Conservation (phyloP, 2,888 invertebrate species). For the Galeopsomyia nigrocyanea region DNA sequence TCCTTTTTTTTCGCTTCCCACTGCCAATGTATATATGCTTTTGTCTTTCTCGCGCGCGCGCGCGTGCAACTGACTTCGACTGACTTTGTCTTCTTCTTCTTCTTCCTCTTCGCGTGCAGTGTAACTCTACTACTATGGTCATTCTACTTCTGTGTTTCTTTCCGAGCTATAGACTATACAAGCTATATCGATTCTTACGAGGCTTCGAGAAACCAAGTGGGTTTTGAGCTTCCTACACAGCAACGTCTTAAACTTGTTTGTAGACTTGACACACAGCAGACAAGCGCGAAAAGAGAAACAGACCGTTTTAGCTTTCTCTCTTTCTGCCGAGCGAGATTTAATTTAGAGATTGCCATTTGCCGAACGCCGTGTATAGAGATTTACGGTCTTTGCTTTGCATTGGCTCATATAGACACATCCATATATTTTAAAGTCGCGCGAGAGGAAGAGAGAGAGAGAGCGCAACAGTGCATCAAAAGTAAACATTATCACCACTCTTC, state of each 20-base stretch:
- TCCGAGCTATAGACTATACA: neutral
- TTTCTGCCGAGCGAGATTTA: slow-evolving; percentile 56
- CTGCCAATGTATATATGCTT: slow-evolving; percentile 26
- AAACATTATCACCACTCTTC: too few species aligned
- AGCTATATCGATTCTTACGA: too few species aligned
- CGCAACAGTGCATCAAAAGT: too few species aligned
- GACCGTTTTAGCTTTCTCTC: too few species aligned
- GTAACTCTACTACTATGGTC: neutral
- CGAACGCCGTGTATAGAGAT: slow-evolving; percentile 24
- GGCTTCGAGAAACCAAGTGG: too few species aligned
- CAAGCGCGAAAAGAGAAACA: too few species aligned
- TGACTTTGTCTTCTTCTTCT: neutral
- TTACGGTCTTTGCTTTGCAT: slow-evolving; percentile 28
- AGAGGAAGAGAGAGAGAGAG: neutral
- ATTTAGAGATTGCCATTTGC: slow-evolving; percentile 58
- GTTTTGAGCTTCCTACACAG: too few species aligned
- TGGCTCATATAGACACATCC: neutral
- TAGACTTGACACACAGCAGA: too few species aligned
- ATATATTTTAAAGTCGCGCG: slow-evolving; percentile 6
- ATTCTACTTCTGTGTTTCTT: neutral
- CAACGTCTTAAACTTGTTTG: too few species aligned
- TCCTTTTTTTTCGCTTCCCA: slow-evolving; percentile 44
- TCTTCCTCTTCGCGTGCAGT: slow-evolving; percentile 19
- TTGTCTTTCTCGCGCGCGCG: slow-evolving; percentile 23
- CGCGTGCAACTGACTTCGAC: too few species aligned